Evolutionary conservation across 2,113 vertebrate genomes (phyloP).

Genomic region (Mastomys coucha): DNA sequence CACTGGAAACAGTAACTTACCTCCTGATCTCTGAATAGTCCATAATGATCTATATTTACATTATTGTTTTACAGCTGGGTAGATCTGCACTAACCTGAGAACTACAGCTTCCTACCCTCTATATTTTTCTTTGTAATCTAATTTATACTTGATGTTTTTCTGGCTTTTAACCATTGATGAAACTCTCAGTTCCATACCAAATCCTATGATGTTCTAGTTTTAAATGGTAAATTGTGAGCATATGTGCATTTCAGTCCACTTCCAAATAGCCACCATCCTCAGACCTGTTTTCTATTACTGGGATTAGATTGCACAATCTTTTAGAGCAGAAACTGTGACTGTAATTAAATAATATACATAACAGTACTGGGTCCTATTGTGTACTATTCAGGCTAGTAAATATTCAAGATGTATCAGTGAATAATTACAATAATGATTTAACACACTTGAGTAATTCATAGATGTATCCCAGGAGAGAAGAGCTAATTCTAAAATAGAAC

Average conservation of each 20-base stretch:
- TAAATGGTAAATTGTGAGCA: neutral
- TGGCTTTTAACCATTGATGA: neutral
- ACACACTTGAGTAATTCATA: neutral
- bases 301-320: neutral
- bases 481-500: neutral
- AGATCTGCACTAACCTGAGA: neutral
- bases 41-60: neutral
- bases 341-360: neutral
- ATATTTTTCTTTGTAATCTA: slow-evolving; percentile 20
- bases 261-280: neutral
- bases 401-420: slow-evolving; percentile 8
- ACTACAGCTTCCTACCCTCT: neutral
- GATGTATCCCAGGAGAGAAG: neutral
- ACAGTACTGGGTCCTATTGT: neutral
- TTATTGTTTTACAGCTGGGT: neutral
- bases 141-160: neutral
- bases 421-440: slow-evolving; percentile 8
- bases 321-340: neutral
- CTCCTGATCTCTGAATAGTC: neutral
- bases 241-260: neutral
- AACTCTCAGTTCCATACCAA: neutral
- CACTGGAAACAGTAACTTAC: neutral
- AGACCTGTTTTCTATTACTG: neutral
- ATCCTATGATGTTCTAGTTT: neutral
- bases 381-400: neutral